Conservation (phyloP, 2,888 invertebrate species). For the Ptilodon capucinus region DNA sequence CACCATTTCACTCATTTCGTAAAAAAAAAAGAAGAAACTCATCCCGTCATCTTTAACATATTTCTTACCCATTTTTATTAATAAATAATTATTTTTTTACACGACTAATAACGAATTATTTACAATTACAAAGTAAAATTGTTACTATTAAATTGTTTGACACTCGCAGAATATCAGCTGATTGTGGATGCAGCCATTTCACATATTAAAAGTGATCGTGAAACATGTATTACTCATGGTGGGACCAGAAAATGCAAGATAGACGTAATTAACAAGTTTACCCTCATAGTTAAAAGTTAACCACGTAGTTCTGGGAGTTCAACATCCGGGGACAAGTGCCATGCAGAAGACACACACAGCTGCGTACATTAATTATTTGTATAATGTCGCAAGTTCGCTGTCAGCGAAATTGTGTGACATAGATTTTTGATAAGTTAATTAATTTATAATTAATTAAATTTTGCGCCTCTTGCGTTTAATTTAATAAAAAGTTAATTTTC, state of each 20-base stretch:
- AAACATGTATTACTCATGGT: too few species aligned
- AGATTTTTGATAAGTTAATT: background rate
- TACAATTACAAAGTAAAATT: too few species aligned
- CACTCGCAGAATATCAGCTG: background rate
- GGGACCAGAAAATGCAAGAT: constrained; percentile 12
- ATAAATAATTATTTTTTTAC: too few species aligned
- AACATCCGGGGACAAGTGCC: background rate
- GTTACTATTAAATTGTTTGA: too few species aligned
- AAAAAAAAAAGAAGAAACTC: too few species aligned
- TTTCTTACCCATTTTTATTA: too few species aligned
- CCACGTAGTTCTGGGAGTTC: constrained; percentile 1
- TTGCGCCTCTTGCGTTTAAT: too few species aligned
- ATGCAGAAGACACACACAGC: background rate
- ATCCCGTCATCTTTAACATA: too few species aligned
- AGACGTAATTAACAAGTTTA: constrained; percentile 22
- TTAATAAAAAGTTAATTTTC: too few species aligned
- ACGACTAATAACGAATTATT: too few species aligned
- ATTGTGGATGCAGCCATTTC: background rate
- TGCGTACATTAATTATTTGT: background rate
- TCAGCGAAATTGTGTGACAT: background rate
- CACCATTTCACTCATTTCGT: too few species aligned
- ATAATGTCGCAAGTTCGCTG: background rate
- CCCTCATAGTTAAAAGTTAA: constrained; percentile 25
- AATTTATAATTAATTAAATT: too few species aligned
- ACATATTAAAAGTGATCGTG: background rate